A percentile compares a stretch with the other conserved stretches of the same genome.
These are phyloP conservation scores for Malaclemys terrapin DNA, from an alignment of 2,113 vertebrate genomes.

Conservation along the genomic window DNA sequence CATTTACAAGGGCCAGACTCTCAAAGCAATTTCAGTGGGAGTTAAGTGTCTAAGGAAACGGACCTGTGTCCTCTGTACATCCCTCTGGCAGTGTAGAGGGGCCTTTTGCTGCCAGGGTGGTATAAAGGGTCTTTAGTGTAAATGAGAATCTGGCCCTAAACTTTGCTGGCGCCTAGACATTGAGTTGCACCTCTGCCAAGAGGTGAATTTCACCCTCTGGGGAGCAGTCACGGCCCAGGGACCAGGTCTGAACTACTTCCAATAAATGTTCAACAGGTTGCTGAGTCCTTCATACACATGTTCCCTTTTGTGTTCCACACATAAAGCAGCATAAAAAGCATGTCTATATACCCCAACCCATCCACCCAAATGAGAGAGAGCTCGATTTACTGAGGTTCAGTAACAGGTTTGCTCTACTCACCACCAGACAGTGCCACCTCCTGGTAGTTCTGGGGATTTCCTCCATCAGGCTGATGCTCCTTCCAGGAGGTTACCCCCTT, in stretches of 20 bases:
- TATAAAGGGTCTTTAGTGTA: background rate
- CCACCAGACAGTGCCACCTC: background rate
- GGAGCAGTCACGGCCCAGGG: background rate
- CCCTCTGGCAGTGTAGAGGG: background rate
- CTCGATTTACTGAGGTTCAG: background rate
- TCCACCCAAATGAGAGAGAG: background rate
- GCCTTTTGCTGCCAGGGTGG: background rate
- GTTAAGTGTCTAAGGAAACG: background rate
- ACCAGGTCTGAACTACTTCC: background rate
- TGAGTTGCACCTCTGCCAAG: too few relatives aligned
- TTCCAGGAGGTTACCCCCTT: too few relatives aligned
- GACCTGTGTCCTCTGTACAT: background rate
- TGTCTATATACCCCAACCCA: background rate
- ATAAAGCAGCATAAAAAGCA: background rate
- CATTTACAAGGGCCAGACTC: background rate
- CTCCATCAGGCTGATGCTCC: too few relatives aligned
- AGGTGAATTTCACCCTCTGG: background rate
- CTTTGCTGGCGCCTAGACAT: background rate
- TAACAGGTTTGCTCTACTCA: background rate
- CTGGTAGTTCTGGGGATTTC: too few relatives aligned
- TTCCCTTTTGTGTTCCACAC: background rate
- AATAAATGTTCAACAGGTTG: background rate
- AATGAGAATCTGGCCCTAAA: background rate
- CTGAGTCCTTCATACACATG: background rate
- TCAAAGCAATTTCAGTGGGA: background rate